Percentiles rank a stretch among this genome's conserved stretches.
These are phyloP conservation scores for Aplysia californica DNA, from an alignment of 1,140 invertebrate species.

Conservation along the genomic window DNA sequence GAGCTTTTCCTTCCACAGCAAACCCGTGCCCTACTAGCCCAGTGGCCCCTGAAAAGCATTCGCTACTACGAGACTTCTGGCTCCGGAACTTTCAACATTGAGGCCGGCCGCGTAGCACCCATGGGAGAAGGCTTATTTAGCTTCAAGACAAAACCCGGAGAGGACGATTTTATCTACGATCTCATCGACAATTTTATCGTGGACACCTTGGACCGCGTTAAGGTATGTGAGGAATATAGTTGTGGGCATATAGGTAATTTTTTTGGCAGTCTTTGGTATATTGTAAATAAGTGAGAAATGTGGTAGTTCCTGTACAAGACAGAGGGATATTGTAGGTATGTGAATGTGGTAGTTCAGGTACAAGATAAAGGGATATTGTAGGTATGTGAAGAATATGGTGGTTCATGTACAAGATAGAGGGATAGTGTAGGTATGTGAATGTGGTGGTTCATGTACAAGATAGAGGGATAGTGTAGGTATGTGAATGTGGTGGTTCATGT, in stretches of 20 bases:
- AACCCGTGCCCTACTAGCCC: slow-evolving; percentile 51
- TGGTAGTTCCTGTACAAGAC: background rate
- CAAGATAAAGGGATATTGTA: too few species aligned
- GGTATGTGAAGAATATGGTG: too few species aligned
- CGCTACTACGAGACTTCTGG: slow-evolving; percentile 57
- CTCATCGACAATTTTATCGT: slow-evolving; percentile 57
- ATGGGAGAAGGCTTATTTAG: slow-evolving; percentile 61
- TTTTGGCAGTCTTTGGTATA: background rate
- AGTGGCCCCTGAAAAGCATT: slow-evolving; percentile 63
- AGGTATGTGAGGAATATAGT: slow-evolving; percentile 48
- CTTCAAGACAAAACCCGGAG: slow-evolving; percentile 46
- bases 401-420: too few species aligned
- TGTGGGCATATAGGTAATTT: background rate
- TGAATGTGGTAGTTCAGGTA: background rate
- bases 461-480: too few species aligned
- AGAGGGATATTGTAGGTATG: background rate
- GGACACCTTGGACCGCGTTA: slow-evolving; percentile 51
- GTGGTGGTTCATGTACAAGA: too few species aligned
- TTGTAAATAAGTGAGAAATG: background rate
- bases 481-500: too few species aligned
- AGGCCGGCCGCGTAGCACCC: slow-evolving; percentile 56
- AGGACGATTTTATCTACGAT: slow-evolving; percentile 56
- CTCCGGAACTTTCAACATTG: slow-evolving; percentile 50
- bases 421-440: too few species aligned
- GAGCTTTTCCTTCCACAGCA: too few species aligned